Percentiles rank a stretch among this genome's conserved stretches.
Conservation (phyloP, 2,113 vertebrate species). For the Oceanodroma tethys region DNA sequence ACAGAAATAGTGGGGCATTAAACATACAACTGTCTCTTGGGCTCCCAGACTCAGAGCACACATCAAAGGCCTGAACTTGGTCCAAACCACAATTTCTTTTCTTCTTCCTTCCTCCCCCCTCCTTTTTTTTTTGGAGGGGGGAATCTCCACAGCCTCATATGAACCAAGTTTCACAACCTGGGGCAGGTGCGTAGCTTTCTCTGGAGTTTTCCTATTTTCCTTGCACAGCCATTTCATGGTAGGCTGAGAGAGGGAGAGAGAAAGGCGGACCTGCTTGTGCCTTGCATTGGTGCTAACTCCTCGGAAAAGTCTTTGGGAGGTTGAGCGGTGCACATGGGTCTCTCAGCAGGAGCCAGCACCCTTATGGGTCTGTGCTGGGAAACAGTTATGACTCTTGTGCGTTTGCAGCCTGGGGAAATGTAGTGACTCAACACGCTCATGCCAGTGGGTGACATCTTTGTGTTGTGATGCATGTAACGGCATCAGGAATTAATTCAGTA, state of each 20-base stretch:
- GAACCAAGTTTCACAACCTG: conserved; percentile 2
- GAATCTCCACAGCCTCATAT: background rate
- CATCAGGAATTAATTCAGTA: conserved; percentile 39
- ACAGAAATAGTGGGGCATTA: conserved; percentile 6
- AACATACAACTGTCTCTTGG: background rate
- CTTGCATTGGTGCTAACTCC: background rate
- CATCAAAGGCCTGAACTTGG: conserved; percentile 18
- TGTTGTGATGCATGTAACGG: background rate
- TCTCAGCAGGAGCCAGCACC: background rate
- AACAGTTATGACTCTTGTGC: background rate
- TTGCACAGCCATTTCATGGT: background rate
- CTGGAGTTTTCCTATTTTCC: background rate
- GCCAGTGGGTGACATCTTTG: background rate
- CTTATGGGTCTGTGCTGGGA: background rate
- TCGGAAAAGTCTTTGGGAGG: background rate
- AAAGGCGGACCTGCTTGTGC: background rate
- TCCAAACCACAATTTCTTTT: background rate
- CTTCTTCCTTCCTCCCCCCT: background rate
- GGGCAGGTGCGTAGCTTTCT: background rate
- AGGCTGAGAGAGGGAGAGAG: background rate
- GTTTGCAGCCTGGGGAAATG: background rate
- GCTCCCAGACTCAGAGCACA: background rate
- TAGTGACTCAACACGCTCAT: background rate
- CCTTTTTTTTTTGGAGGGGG: background rate
- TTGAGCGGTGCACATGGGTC: rapidly evolving